These are phyloP conservation scores for Pycnonotus jocosus DNA, from an alignment of 2,113 vertebrate species.

Conservation along the genomic window DNA sequence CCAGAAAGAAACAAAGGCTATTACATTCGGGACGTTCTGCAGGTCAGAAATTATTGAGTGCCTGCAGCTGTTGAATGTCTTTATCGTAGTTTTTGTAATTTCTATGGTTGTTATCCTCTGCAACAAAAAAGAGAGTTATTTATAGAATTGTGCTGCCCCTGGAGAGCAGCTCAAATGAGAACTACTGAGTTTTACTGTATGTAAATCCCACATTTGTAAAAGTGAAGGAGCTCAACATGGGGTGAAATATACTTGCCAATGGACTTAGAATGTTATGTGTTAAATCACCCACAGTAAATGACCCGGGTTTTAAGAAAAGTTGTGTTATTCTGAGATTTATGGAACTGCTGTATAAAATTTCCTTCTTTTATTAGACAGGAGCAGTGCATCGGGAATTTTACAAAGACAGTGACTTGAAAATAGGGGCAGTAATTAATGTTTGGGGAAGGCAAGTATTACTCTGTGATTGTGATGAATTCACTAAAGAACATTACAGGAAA, in stretches of 20 bases:
- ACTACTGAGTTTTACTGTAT: not conserved
- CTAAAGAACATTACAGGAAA: constrained; percentile 84
- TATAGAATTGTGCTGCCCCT: not conserved
- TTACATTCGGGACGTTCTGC: constrained; percentile 81
- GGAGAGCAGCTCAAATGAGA: not conserved
- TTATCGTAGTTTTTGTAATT: not conserved
- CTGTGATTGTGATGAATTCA: constrained; percentile 90
- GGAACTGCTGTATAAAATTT: not conserved
- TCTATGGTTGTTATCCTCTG: not conserved
- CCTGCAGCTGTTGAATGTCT: not conserved
- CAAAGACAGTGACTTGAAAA: constrained; percentile 82
- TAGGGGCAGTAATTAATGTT: constrained; percentile 84
- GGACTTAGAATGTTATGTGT: not conserved
- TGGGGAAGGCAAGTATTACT: constrained; percentile 86
- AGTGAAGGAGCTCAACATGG: not conserved
- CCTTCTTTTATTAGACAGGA: constrained; percentile 77
- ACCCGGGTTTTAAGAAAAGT: not conserved
- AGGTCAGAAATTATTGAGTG: constrained; percentile 67
- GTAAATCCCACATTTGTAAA: not conserved
- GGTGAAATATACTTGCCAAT: not conserved
- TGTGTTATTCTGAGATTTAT: not conserved
- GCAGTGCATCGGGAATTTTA: constrained; percentile 81
- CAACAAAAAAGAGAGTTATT: not conserved
- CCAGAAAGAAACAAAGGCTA: constrained; percentile 43
- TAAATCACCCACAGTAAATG: not conserved